Evolutionary conservation across 2,113 vertebrate species (phyloP), one percentile per base, ranked within the genome.

Genomic region (Elaphurus davidianus): DNA sequence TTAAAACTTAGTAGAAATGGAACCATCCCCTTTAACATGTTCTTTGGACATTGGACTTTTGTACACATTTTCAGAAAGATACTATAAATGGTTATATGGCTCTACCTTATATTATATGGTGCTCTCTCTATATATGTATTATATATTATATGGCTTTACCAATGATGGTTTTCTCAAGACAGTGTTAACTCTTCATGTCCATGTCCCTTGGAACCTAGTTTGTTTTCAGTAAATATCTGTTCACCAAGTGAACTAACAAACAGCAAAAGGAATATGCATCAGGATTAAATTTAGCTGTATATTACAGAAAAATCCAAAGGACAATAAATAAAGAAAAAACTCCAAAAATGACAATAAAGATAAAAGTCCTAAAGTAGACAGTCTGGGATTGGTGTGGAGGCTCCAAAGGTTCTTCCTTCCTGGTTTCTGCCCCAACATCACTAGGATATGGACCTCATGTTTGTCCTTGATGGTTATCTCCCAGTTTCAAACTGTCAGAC

Each of bases 41-140:
- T 83, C 12, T 94, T 94, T 94, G 67, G 67, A 94, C n/a, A 43
- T n/a, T 93, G 25, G 43, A 83, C n/a, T 95, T 92, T 36, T 74
- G 6, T 67, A 27, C 54, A n/a, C 62, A 82, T 67, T 95, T 96
- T 87, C 45, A 83, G 12, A 93, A 59, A 92, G 36, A 45, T 78
- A 28, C 74, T 78, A 45, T 45, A 76, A 27, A 76, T 76, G 23
- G 40, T 83, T 94, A 47, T 78, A 60, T 89, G 83, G 40, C 3
- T 67, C 30, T 86, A 67, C 27, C 2, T 76, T 76, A 40, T 16
- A 52, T 87, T 95, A 47, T 67, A 54, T 86, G 83, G 57, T 1
- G 36, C 30, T 76, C 5, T 71, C 5, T 74, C 0, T 64, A 8
- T 71, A 6, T 33, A 33, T 64, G 17, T 36, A 36, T 36, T 21